Evolutionary conservation across 2,888 invertebrate species (phyloP).

Genomic region (Tuberolachnus salignus): DNA sequence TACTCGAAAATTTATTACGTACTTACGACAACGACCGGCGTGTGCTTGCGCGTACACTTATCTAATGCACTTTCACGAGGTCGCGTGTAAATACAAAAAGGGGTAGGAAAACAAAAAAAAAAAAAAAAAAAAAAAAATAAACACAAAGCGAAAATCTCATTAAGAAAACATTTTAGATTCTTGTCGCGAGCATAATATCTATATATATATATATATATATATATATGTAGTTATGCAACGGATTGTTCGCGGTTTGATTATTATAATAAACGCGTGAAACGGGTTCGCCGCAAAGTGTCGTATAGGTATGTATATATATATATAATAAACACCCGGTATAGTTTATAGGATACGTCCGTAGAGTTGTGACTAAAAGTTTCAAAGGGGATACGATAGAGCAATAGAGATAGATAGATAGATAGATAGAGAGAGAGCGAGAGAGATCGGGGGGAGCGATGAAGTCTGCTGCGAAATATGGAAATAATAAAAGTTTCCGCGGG

Average conservation of each 20-base stretch:
- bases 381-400: neutral
- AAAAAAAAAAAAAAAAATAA: neutral
- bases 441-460: neutral
- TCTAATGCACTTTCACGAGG: constrained; percentile 6
- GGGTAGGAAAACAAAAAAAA: no score
- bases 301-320: neutral
- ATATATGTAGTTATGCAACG: no score
- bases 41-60: neutral
- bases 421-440: neutral
- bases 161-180: constrained; percentile 37
- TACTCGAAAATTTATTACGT: constrained; percentile 26
- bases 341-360: neutral
- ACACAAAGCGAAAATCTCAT: constrained; percentile 19
- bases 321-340: neutral
- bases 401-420: neutral
- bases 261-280: neutral
- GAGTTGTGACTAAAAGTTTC: constrained; percentile 9
- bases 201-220: no score
- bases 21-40: neutral
- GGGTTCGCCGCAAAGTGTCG: neutral
- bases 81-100: neutral
- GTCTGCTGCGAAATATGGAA: neutral
- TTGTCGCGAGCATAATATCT: constrained; percentile 11
- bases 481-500: constrained; percentile 34
- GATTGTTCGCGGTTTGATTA: constrained; percentile 16